Conservation (phyloP, 1,140 invertebrate genomes). For the Drosophila funebris region DNA sequence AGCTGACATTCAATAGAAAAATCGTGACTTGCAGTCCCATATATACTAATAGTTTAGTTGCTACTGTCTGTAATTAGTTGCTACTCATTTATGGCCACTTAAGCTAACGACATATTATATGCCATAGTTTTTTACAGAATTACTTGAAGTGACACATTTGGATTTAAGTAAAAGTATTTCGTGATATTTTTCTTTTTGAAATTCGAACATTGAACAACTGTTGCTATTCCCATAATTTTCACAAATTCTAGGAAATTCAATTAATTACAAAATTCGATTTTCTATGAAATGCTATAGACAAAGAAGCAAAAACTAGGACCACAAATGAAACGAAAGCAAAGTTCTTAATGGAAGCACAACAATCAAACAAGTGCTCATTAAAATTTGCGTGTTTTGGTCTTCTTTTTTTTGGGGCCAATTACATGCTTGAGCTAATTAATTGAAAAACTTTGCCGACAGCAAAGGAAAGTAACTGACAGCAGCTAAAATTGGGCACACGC, state of each 20-base stretch:
- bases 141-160: background rate
- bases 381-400: conserved; percentile 6
- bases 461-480: background rate
- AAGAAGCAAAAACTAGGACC: background rate
- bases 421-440: conserved; percentile 35
- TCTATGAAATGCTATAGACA: conserved; percentile 13
- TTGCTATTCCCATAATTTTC: conserved; percentile 32
- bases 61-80: background rate
- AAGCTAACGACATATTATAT: background rate
- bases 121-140: background rate
- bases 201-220: conserved; percentile 34
- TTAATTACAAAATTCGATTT: conserved; percentile 25
- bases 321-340: conserved; percentile 31
- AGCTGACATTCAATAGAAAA: no score
- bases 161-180: background rate
- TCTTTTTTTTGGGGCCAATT: no score
- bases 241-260: background rate
- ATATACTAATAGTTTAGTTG: no score
- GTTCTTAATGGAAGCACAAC: conserved; percentile 28
- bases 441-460: conserved; percentile 25
- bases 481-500: background rate
- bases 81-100: background rate
- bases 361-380: background rate
- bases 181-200: background rate
- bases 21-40: no score